Evolutionary conservation across 2,113 vertebrate genomes (phyloP).

Genomic region (Telmatochromis sp.): DNA sequence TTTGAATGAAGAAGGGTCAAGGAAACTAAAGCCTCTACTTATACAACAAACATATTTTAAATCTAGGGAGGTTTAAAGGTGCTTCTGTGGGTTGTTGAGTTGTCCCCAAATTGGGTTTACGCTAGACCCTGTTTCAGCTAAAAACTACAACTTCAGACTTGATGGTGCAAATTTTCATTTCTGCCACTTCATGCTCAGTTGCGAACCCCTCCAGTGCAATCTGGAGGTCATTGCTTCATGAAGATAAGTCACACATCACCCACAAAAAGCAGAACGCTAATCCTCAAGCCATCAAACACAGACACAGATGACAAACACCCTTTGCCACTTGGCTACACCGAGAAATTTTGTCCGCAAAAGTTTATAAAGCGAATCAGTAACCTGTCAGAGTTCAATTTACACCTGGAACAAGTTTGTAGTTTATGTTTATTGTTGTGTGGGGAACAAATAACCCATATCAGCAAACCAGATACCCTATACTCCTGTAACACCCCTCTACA

Average conservation of each 20-base stretch:
- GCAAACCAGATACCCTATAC: background rate
- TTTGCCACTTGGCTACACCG: background rate
- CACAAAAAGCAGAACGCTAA: background rate
- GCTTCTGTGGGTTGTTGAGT: background rate
- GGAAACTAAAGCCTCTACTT: background rate
- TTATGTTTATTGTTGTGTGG: background rate
- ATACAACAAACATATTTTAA: background rate
- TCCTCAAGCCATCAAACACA: background rate
- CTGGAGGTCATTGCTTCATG: background rate
- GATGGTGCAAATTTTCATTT: background rate
- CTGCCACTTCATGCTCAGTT: background rate
- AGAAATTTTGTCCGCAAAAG: background rate
- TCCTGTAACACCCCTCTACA: background rate
- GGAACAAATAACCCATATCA: background rate
- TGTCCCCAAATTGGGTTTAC: background rate
- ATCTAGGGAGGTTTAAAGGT: background rate
- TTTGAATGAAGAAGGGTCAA: background rate
- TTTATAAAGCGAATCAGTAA: background rate
- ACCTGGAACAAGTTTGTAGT: background rate
- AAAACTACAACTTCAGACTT: background rate
- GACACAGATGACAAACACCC: background rate
- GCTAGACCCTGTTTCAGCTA: background rate
- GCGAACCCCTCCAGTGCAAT: background rate
- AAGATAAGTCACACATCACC: background rate
- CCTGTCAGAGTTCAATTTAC: background rate